Conservation (phyloP, 2,888 invertebrate genomes). For the Tanytarsus gracilentus region DNA sequence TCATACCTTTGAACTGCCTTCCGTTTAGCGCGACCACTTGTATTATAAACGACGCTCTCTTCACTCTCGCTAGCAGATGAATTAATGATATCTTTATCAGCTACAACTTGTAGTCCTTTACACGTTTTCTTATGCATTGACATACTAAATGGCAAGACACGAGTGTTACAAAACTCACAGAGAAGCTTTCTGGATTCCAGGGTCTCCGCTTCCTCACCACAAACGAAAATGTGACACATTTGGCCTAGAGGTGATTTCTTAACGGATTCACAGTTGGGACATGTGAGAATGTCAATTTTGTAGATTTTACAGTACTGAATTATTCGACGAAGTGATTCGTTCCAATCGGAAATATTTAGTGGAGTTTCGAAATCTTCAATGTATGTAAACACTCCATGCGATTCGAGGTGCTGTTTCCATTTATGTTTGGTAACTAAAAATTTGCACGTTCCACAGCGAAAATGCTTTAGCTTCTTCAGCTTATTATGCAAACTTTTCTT, state of each 20-base stretch:
- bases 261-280: neutral
- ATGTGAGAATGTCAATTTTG: neutral
- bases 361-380: constrained; percentile 9
- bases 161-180: constrained; percentile 1
- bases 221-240: constrained; percentile 7
- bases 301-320: constrained; percentile 5
- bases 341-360: neutral
- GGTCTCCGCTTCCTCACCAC: constrained; percentile 1
- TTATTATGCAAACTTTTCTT: neutral
- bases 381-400: constrained; percentile 7
- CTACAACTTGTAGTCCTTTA: neutral
- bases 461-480: neutral
- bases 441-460: constrained; percentile 9
- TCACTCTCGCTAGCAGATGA: neutral
- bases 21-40: neutral
- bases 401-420: constrained; percentile 3
- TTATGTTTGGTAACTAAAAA: constrained; percentile 4
- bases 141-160: neutral
- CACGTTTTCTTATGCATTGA: neutral
- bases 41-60: neutral
- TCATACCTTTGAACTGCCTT: constrained; percentile 5
- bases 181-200: neutral
- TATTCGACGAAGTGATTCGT: constrained; percentile 7
- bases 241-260: constrained; percentile 21
- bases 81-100: neutral